Conservation (phyloP, 2,797 vertebrate species). For the Calcarius lapponicus region DNA sequence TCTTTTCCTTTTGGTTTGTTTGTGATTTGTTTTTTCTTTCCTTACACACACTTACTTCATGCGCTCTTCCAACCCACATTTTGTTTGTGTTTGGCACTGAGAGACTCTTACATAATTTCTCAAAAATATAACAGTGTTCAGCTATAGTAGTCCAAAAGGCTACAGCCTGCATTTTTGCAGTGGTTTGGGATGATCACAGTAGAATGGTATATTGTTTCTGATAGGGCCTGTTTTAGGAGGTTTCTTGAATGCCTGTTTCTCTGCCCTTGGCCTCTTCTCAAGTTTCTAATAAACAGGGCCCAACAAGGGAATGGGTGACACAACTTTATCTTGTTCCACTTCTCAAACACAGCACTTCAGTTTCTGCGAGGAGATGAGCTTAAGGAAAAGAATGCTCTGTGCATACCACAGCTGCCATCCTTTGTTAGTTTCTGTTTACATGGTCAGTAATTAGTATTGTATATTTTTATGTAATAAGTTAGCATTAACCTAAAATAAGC, state of each 20-base stretch:
- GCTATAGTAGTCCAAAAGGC: background rate
- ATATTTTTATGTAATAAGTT: background rate
- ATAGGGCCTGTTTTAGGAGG: background rate
- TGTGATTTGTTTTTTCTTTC: background rate
- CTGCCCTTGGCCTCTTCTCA: slow-evolving; percentile 23
- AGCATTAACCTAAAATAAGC: background rate
- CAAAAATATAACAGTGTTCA: slow-evolving; percentile 34
- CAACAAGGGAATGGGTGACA: background rate
- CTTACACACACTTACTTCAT: background rate
- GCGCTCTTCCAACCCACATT: slow-evolving; percentile 17
- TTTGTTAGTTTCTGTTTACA: background rate
- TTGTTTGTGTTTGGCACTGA: slow-evolving; percentile 41
- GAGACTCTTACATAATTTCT: slow-evolving; percentile 28
- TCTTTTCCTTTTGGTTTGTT: slow-evolving; percentile 20
- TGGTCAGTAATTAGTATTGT: background rate
- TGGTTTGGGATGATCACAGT: background rate
- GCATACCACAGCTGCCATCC: background rate
- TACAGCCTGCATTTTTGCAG: slow-evolving; percentile 41
- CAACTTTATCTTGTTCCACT: background rate
- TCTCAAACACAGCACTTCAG: background rate
- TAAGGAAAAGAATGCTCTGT: background rate
- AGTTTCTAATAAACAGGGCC: slow-evolving; percentile 11
- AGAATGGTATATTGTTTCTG: slow-evolving; percentile 47
- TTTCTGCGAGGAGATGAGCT: background rate
- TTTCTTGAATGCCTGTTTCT: slow-evolving; percentile 26